Base-by-base conservation (phyloP, 2,113 vertebrate species). In the Bolborhynchus lineola region DNA sequence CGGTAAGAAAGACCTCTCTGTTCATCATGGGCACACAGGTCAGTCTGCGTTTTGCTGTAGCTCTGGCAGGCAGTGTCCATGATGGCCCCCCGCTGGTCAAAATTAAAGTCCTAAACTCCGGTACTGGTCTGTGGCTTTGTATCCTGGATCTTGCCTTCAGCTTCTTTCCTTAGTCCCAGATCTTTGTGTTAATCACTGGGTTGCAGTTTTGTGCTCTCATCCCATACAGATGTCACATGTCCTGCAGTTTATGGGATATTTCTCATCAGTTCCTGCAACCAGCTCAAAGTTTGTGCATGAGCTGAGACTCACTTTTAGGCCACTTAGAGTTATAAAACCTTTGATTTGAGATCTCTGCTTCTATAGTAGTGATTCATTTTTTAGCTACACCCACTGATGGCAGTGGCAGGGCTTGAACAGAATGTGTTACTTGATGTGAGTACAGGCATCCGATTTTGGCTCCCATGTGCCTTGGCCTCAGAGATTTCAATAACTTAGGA, bases 301-400 rank as follows among this genome's bases (percentile, higher is more conserved):
- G 86, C 74, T 76, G 83, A 79, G 24, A 71, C 68, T 89, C 62
- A 41, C 6, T 49, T 80, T 23, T 84, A 65, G 59, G 47, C 76
- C 29, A 26, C 71, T 78, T 49, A 46, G 5, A 59, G 41, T 75
- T 93, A 64, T 21, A 71, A 90, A 63, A 15, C 13, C 33, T 62
- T 62, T 55, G n/a, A 83, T 90, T 46, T 92, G 72, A 94, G 64
- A 84, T 88, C 50, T 81, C 57, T 77, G 0, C 68, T 90, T 92
- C 18, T 52, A 80, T 96, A 94, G 90, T 96, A 96, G 80, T 95
- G 93, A 95, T 83, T 96, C 80, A 94, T 90, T 88, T 85, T 72
- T 86, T 94, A 93, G 55, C 50, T 81, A 83, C 94, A 78, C 90
- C 88, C 86, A 95, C 93, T 92, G 76, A 92, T 81, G 88, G 33